These are phyloP conservation scores for Phallusia fumigata DNA, from an alignment of 23 tunicate genomes.

Conservation along the genomic window DNA sequence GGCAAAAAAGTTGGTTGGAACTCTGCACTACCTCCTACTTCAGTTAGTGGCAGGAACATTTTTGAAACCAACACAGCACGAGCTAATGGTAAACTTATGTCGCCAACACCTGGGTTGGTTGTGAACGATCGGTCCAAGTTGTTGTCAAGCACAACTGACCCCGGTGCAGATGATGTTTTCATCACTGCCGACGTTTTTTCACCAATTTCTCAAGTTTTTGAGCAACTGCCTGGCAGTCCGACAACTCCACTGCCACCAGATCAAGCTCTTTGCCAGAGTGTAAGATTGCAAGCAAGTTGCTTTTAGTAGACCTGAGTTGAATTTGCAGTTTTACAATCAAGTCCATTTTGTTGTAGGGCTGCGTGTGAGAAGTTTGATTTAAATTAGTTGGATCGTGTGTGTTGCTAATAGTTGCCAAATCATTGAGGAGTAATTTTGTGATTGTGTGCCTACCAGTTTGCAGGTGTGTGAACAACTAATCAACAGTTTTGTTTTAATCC, in stretches of 20 bases:
- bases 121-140: not conserved
- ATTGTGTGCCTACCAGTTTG: too few relatives aligned
- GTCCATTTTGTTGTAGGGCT: too few relatives aligned
- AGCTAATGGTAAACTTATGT: not conserved
- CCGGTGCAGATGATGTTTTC: not conserved
- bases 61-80: not conserved
- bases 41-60: not conserved
- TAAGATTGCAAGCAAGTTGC: not conserved
- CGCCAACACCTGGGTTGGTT: not conserved
- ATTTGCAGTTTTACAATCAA: too few relatives aligned
- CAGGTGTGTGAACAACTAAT: too few relatives aligned
- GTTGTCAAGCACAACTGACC: not conserved
- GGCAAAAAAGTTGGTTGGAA: conserved; percentile 20
- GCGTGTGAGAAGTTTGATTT: too few relatives aligned
- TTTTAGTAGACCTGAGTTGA: too few relatives aligned
- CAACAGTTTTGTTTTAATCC: too few relatives aligned
- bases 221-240: not conserved
- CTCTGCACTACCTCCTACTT: not conserved
- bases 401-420: too few relatives aligned
- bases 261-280: not conserved
- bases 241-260: not conserved
- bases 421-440: too few relatives aligned
- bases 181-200: conserved; percentile 5
- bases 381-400: too few relatives aligned
- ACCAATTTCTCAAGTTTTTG: not conserved